phyloP scores from a whole-genome alignment of 1,140 invertebrate species.

The Heliothis subflexa region DNA sequence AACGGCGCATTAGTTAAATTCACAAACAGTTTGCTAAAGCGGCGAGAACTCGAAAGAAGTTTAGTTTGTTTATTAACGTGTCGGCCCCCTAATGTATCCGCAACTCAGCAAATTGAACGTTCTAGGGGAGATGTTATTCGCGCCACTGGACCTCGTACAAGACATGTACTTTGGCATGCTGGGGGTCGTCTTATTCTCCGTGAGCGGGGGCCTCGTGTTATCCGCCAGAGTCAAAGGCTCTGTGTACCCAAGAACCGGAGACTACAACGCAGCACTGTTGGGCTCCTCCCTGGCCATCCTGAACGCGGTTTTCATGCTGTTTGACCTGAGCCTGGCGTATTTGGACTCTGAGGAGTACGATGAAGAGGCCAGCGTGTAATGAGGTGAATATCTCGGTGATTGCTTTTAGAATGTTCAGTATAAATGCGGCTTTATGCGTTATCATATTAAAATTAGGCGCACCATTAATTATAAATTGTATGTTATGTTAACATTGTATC shows the following conservation, averaged over 20 bases:
- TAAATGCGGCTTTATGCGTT: conserved; percentile 52
- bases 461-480: conserved; percentile 18
- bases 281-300: conserved; percentile 64
- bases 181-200: conserved; percentile 66
- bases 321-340: conserved; percentile 77
- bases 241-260: conserved; percentile 67
- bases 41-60: not conserved
- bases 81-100: conserved; percentile 9
- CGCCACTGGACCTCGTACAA: conserved; percentile 78
- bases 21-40: conserved; percentile 25
- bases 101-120: conserved; percentile 38
- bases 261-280: conserved; percentile 62
- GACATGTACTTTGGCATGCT: conserved; percentile 79
- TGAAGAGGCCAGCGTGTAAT: conserved; percentile 71
- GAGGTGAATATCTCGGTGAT: conserved; percentile 53
- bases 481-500: not conserved
- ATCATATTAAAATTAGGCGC: conserved; percentile 5
- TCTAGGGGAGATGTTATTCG: conserved; percentile 78
- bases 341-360: conserved; percentile 80
- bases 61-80: conserved; percentile 23
- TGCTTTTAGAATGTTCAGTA: conserved; percentile 30
- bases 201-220: conserved; percentile 70
- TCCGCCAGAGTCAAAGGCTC: conserved; percentile 58
- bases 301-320: conserved; percentile 73
- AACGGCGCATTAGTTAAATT: conserved; percentile 18